Evolutionary conservation across 2,113 vertebrate genomes (phyloP).

Genomic region (Pheucticus melanocephalus): DNA sequence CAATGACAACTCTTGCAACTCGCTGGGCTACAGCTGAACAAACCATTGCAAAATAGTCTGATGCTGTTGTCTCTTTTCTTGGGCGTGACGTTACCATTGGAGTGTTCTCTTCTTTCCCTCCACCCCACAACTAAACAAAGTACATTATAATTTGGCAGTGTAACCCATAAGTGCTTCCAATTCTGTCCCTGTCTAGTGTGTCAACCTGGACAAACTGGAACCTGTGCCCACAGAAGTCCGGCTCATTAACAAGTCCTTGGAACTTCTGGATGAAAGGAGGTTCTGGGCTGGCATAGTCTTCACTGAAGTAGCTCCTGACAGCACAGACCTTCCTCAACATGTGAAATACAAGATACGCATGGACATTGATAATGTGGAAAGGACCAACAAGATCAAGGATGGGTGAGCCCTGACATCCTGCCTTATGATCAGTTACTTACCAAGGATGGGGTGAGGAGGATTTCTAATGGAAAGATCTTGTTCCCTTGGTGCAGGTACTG

Average conservation of each 20-base stretch:
- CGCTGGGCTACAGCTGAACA: neutral
- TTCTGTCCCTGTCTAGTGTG: slow-evolving; percentile 77
- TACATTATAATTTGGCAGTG: neutral
- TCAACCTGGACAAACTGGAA: slow-evolving; percentile 94
- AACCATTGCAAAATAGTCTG: neutral
- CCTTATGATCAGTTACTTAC: neutral
- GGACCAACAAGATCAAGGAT: slow-evolving; percentile 99
- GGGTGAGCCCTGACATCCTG: slow-evolving; percentile 71
- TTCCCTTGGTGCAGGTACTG: slow-evolving; percentile 83
- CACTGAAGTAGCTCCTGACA: slow-evolving; percentile 75
- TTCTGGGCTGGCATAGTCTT: slow-evolving; percentile 98
- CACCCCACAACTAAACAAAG: neutral
- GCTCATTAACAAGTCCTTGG: slow-evolving; percentile 87
- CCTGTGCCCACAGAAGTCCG: slow-evolving; percentile 84
- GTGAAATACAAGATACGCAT: slow-evolving; percentile 97
- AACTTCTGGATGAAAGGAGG: slow-evolving; percentile 87
- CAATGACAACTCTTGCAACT: neutral
- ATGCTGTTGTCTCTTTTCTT: neutral
- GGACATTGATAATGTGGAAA: slow-evolving; percentile 98
- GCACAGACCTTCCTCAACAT: slow-evolving; percentile 80
- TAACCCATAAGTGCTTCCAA: neutral
- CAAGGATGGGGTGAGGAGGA: neutral
- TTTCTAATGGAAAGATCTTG: neutral
- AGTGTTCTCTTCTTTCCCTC: neutral
- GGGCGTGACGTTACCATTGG: neutral